Conservation (phyloP, 2,797 vertebrate species). For the Melanotaenia nigrans region DNA sequence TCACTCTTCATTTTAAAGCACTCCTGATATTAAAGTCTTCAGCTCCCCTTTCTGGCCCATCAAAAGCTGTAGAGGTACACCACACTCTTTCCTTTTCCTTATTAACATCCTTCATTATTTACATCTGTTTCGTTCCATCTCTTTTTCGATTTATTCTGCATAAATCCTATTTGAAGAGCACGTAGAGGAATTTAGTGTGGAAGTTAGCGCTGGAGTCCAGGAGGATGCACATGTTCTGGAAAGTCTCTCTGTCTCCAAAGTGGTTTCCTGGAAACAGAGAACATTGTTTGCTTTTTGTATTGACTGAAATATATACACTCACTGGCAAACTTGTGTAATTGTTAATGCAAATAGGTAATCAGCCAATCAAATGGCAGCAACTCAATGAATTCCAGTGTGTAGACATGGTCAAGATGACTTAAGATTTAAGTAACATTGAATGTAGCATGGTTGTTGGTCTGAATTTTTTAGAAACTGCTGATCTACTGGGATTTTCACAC, state of each 20-base stretch:
- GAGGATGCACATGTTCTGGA: conserved; percentile 85
- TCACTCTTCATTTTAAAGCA: conserved; percentile 11
- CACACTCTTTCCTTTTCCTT: not conserved
- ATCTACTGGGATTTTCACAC: too few relatives aligned
- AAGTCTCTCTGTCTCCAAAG: conserved; percentile 80
- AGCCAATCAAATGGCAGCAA: too few relatives aligned
- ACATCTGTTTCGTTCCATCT: not conserved
- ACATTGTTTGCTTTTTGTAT: not conserved
- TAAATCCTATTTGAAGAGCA: conserved; percentile 63
- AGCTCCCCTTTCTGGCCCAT: not conserved
- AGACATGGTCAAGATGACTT: too few relatives aligned
- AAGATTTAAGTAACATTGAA: too few relatives aligned
- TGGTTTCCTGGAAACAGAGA: conserved; percentile 67
- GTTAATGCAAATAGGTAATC: too few relatives aligned
- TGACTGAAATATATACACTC: not conserved
- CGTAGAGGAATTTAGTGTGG: conserved; percentile 87
- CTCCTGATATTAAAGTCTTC: not conserved
- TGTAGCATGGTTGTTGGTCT: too few relatives aligned
- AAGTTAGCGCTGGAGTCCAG: conserved; percentile 88
- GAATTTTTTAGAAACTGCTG: too few relatives aligned
- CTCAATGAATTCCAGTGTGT: too few relatives aligned
- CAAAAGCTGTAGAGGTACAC: not conserved
- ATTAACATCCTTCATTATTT: conserved; percentile 19
- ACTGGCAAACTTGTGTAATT: not conserved
- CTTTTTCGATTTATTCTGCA: not conserved